These are phyloP conservation scores for Anas platyrhynchos DNA, from an alignment of 2,113 vertebrate species.

Conservation along the genomic window DNA sequence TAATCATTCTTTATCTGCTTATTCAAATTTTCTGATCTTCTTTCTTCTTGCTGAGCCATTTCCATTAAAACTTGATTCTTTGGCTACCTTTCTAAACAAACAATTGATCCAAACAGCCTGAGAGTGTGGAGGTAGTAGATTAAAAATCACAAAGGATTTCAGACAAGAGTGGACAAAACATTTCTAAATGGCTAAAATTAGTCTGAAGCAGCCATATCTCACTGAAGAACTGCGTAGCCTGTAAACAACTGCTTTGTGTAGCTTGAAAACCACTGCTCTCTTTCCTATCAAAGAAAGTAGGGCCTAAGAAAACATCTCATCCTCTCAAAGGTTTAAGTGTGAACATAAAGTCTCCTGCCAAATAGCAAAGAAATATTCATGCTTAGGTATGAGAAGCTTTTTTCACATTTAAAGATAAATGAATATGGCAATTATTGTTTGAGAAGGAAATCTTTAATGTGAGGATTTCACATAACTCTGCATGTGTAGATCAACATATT, in stretches of 20 bases:
- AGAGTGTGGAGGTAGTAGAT: background rate
- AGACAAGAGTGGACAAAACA: background rate
- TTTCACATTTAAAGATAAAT: background rate
- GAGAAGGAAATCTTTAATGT: background rate
- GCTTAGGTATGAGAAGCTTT: background rate
- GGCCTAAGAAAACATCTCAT: background rate
- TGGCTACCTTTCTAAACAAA: background rate
- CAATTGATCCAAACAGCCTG: background rate
- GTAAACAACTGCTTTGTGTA: background rate
- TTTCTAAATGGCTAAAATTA: background rate
- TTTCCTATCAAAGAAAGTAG: background rate
- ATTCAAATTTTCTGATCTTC: background rate
- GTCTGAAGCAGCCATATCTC: background rate
- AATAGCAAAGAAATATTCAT: background rate
- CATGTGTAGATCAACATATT: background rate
- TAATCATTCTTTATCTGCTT: background rate
- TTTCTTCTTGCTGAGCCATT: background rate
- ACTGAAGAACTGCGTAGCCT: background rate
- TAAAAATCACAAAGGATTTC: background rate
- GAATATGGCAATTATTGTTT: background rate
- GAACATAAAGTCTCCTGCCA: background rate
- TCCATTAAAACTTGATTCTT: conserved; percentile 11
- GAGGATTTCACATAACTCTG: background rate
- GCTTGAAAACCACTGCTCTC: background rate
- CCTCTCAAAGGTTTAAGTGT: background rate